A percentile compares a stretch with the other conserved stretches of the same genome.
phyloP scores from a whole-genome alignment of 2,888 invertebrate species.

The Mythimna pallens region DNA sequence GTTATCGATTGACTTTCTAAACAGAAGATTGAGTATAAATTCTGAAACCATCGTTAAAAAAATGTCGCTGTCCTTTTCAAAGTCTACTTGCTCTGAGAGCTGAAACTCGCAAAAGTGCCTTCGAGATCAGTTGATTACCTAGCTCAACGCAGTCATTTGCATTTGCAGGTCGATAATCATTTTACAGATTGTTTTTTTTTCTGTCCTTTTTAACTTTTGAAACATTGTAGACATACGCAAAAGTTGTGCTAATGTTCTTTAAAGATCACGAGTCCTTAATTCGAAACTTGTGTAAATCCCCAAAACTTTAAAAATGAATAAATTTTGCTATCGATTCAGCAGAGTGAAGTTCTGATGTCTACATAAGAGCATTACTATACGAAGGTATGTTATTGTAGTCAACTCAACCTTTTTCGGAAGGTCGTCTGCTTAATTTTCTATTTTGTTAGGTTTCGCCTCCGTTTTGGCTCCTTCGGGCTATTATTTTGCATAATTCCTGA shows the following conservation, averaged over 20 bases:
- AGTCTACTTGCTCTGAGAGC: neutral
- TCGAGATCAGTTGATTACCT: neutral
- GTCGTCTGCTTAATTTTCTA: neutral
- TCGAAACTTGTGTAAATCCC: neutral
- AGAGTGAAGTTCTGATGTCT: neutral
- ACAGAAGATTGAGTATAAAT: neutral
- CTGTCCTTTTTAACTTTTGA: constrained; percentile 1
- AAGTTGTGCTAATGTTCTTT: neutral
- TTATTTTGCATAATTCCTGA: neutral
- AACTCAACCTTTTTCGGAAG: neutral
- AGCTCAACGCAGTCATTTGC: neutral
- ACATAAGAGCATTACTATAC: neutral
- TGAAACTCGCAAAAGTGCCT: neutral
- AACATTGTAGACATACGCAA: neutral
- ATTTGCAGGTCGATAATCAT: too few relatives aligned
- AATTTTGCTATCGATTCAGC: neutral
- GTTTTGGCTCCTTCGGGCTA: neutral
- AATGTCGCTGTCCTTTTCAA: neutral
- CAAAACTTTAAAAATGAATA: neutral
- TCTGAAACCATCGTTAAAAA: too few relatives aligned
- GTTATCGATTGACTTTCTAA: constrained; percentile 10
- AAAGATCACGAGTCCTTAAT: neutral
- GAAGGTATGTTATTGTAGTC: neutral
- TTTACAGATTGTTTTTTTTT: neutral
- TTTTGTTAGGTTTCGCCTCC: neutral